These are phyloP conservation scores for Cataglyphis livida DNA, from an alignment of 2,888 invertebrate species.

Conservation along the genomic window DNA sequence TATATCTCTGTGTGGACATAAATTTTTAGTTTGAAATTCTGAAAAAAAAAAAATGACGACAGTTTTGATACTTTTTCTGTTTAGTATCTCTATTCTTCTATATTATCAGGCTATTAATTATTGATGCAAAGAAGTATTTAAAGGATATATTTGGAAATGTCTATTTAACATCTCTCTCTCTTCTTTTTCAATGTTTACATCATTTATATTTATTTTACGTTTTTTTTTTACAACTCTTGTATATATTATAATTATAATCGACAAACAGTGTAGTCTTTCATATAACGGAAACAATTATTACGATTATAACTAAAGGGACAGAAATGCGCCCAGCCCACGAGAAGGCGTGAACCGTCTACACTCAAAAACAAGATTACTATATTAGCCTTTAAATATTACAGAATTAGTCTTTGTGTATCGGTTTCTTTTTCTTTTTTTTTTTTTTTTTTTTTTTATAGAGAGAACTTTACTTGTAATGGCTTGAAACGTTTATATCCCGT, in stretches of 20 bases:
- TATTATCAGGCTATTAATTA: background rate
- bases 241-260: constrained; percentile 73
- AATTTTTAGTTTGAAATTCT: background rate
- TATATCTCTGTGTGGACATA: background rate
- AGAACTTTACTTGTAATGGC: constrained; percentile 52
- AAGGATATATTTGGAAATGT: background rate
- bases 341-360: constrained; percentile 68
- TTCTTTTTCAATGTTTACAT: constrained; percentile 72
- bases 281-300: constrained; percentile 74
- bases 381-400: constrained; percentile 56
- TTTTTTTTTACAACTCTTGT: constrained; percentile 72
- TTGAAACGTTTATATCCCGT: constrained; percentile 29
- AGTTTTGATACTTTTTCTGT: background rate
- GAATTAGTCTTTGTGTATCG: constrained; percentile 57
- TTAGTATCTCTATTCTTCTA: background rate
- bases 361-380: constrained; percentile 77
- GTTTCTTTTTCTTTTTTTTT: constrained; percentile 29
- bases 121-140: background rate
- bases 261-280: constrained; percentile 75
- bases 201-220: constrained; percentile 78
- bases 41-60: background rate
- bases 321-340: constrained; percentile 62
- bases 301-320: constrained; percentile 56
- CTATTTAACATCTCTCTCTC: constrained; percentile 47
- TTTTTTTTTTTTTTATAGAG: background rate